Evolutionary conservation across 1,140 invertebrate genomes (phyloP), one percentile per base, ranked within the genome.

Genomic region (Phocides pigmalion): DNA sequence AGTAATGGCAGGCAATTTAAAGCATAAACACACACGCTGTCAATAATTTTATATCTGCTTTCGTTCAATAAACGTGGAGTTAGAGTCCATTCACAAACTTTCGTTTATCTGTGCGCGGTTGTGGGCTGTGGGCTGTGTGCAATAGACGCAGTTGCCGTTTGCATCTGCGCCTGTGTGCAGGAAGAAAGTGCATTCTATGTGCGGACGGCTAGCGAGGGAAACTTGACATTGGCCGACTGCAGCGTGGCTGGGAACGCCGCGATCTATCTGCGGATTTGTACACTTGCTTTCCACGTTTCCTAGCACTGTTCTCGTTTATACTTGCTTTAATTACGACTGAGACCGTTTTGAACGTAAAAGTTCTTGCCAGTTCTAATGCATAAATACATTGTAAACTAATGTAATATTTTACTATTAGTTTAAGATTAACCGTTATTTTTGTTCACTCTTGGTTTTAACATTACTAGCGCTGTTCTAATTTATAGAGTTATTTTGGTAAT

Each of bases 181-280:
- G 81, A 87, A 89, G 86, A 89, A 89, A 89, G 86, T 84, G 86
- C 84, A 89, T 85, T 89, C 84, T 85, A 75, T 68, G 67, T 71
- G 73, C 78, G 76, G 74, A 51, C 72, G 81, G 70, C 74, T 76
- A 70, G 64, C 79, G 68, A 82, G 79, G 82, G 82, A 87, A 89
- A 85, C 84, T 81, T 80, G 76, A 86, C 79, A 86, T 84, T 88
- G 74, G 65, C n/a, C 28, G 9, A 65, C 9, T 51, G 51, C 44
- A 72, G 64, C 66, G 32, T 9, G 19, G 46, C 19, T 16, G 16
- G 22, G 15, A 19, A 11, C 20, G 22, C 44, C 22, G 11, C 41
- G 62, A 68, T 69, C 9, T 14, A 42, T 81, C 72, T 65, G 4
- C 44, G 70, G 74, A 78, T 81, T 66, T 59, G 12, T 62, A 22